Base-by-base conservation (phyloP, 2,888 invertebrate species). In the Lasioglossum marginatum region DNA sequence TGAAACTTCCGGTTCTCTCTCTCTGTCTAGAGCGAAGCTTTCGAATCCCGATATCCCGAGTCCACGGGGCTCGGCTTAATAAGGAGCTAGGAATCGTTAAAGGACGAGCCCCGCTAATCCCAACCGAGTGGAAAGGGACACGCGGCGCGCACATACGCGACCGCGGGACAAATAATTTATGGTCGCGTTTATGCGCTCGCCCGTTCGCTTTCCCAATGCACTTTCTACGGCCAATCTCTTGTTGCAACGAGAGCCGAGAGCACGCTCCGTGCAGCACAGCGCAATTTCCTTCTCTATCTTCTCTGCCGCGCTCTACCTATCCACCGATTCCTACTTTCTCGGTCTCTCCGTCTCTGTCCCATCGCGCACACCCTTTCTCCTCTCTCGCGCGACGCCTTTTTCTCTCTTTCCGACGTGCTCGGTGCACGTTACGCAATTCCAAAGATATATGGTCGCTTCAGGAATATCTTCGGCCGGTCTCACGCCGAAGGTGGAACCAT, bases 131-230 rank as follows among this genome's bases (percentile, higher is more conserved):
- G 43, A n/a, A 68, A 83, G 71, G 79, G 87, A 79, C 70, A 72
- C 83, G 27, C 77, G 60, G 45, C n/a, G 68, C 57, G 80, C 60
- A 79, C 77, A 84, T 76, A 87, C 87, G 85, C 87, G 80, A 68
- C 37, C 37, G 68, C 72, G 81, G 76, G 83, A 91, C 90, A 86
- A 89, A 93, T 94, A 94, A 94, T 94, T 94, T 94, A 94, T 93
- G 88, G 91, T 88, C 92, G 91, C 92, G 90, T 93, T 93, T 92
- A 93, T 92, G 91, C 92, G 90, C 91, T 84, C 87, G 85, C 82
- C 66, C 83, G 89, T 84, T 92, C 92, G 93, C 94, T 94, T 94
- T 94, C 94, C 92, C 94, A 93, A 92, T 92, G 93, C 93, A 94
- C 94, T 94, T 94, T 94, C 94, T 94, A 94, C 93, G 90, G 86